phyloP scores from a whole-genome alignment of 2,888 invertebrate species.

The Pedicia rivosa region DNA sequence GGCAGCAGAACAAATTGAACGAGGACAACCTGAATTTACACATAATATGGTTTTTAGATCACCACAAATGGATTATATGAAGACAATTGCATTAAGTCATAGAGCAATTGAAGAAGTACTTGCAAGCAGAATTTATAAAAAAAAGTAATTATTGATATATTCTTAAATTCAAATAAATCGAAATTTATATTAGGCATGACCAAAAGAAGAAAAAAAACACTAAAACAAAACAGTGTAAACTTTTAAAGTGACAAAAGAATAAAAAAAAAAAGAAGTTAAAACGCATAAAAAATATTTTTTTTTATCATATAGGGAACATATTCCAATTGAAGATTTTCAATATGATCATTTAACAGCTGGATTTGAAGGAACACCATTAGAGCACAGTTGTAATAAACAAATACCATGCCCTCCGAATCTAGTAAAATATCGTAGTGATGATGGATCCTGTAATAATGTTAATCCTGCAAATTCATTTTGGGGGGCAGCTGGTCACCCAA shows the following conservation, averaged over 20 bases:
- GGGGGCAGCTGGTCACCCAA: slow-evolving; percentile 52
- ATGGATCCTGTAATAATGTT: slow-evolving; percentile 75
- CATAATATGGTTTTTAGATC: slow-evolving; percentile 27
- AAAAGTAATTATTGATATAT: no score
- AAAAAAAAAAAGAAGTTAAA: no score
- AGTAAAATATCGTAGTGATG: slow-evolving; percentile 47
- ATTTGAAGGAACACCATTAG: slow-evolving; percentile 20
- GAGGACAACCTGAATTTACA: slow-evolving; percentile 26
- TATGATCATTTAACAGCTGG: slow-evolving; percentile 26
- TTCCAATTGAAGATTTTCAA: slow-evolving; percentile 24
- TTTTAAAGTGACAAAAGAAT: no score
- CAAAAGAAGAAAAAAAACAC: no score
- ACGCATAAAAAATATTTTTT: neutral
- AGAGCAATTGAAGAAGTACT: slow-evolving; percentile 35
- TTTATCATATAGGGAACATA: slow-evolving; percentile 16
- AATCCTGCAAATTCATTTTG: slow-evolving; percentile 29
- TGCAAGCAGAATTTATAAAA: slow-evolving; percentile 33
- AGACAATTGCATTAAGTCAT: slow-evolving; percentile 30
- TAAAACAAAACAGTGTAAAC: no score
- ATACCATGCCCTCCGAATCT: slow-evolving; percentile 31
- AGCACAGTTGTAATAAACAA: slow-evolving; percentile 23
- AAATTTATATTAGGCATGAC: no score
- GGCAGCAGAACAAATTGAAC: slow-evolving; percentile 23
- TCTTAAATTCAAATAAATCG: no score
- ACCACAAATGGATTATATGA: slow-evolving; percentile 22